A percentile compares a stretch with the other conserved stretches of the same genome.
Evolutionary conservation across 1,140 invertebrate species (phyloP).

Genomic region (Babylonia areolata): DNA sequence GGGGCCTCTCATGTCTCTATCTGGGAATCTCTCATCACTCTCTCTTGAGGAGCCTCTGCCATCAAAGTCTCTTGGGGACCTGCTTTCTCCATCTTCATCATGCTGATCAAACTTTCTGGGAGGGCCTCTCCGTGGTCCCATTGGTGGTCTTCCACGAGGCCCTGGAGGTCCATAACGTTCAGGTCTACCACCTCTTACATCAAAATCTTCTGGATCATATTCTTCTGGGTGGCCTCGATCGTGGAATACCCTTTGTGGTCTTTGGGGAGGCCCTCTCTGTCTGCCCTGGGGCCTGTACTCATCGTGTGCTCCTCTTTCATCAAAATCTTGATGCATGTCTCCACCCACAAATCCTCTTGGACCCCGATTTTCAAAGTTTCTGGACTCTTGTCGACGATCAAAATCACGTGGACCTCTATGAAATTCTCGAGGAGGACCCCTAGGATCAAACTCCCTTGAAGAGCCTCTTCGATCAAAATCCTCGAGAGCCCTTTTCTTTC

Average conservation of each 20-base stretch:
- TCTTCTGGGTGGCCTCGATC: conserved; percentile 24
- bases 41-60: conserved; percentile 26
- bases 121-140: not conserved
- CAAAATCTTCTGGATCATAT: conserved; percentile 43
- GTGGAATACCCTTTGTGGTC: not conserved
- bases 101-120: not conserved
- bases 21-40: conserved; percentile 4
- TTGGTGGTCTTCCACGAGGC: not conserved
- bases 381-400: conserved; percentile 4
- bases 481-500: conserved; percentile 38
- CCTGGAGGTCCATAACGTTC: not conserved
- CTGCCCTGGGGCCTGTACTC: not conserved
- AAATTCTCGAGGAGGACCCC: conserved; percentile 36
- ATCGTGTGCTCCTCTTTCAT: not conserved
- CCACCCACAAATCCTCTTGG: conserved; percentile 31
- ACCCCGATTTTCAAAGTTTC: conserved; percentile 22
- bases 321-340: conserved; percentile 23
- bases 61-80: conserved; percentile 32
- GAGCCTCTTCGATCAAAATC: conserved; percentile 38
- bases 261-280: not conserved
- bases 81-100: not conserved
- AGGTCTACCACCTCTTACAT: not conserved
- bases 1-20: conserved; percentile 20
- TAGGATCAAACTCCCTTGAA: conserved; percentile 44
- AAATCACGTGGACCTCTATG: conserved; percentile 15